phyloP scores from a whole-genome alignment of 2,888 invertebrate genomes.

The Sarcophaga variegata region DNA sequence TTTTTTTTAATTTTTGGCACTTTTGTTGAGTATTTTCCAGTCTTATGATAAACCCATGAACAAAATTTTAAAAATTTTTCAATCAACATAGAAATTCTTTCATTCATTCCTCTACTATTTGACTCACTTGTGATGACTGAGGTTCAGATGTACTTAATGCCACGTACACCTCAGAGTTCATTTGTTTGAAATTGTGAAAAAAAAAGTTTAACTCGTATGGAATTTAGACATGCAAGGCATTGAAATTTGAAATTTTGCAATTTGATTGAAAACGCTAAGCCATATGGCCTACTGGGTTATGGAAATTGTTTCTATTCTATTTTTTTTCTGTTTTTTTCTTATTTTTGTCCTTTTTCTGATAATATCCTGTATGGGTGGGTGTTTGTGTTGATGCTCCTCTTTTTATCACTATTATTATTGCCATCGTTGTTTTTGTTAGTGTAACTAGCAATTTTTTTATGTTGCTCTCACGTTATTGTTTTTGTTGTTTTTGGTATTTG shows the following conservation, averaged over 20 bases:
- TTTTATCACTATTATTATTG: slow-evolving; percentile 1
- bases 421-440: slow-evolving; percentile 13
- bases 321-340: not conserved
- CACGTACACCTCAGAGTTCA: too few species aligned
- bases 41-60: slow-evolving; percentile 13
- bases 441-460: slow-evolving; percentile 5
- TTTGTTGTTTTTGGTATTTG: slow-evolving; percentile 43
- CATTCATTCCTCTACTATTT: too few species aligned
- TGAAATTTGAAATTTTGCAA: not conserved
- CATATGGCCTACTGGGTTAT: slow-evolving; percentile 26
- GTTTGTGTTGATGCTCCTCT: slow-evolving; percentile 28
- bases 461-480: slow-evolving; percentile 21
- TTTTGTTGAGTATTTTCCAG: slow-evolving; percentile 40
- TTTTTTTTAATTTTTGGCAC: slow-evolving; percentile 32
- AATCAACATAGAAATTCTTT: too few species aligned
- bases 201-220: too few species aligned
- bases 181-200: too few species aligned
- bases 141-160: too few species aligned
- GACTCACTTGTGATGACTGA: too few species aligned
- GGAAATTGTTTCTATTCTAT: too few species aligned
- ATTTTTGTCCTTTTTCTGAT: not conserved
- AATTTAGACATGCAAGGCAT: too few species aligned
- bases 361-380: slow-evolving; percentile 20
- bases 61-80: not conserved
- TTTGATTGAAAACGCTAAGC: not conserved